Evolutionary conservation across 2,113 vertebrate species (phyloP).

Genomic region (Alexandromys fortis): DNA sequence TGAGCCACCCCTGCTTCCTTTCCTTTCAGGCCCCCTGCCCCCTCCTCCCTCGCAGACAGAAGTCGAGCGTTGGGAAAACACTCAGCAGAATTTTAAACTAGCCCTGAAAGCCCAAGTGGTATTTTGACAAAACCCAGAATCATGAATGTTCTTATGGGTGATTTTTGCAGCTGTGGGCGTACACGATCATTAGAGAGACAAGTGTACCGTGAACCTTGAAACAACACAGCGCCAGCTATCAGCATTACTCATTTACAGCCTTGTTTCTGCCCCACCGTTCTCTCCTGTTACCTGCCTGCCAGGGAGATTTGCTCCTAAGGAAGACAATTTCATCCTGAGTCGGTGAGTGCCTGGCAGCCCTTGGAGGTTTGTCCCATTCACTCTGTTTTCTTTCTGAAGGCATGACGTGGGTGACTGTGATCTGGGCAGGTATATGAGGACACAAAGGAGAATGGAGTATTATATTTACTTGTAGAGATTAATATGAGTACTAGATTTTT

Average conservation of each 20-base stretch:
- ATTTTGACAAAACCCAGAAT: background rate
- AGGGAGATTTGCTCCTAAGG: slow-evolving; percentile 11
- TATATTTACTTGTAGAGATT: background rate
- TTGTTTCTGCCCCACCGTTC: background rate
- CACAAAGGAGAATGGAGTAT: background rate
- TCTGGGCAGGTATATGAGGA: background rate
- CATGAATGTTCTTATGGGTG: background rate
- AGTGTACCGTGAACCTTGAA: slow-evolving; percentile 9
- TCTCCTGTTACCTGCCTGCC: background rate
- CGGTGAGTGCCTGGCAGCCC: background rate
- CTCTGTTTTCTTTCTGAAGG: background rate
- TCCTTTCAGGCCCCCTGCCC: background rate
- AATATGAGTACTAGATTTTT: background rate
- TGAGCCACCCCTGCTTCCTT: background rate
- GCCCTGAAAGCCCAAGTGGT: too few species aligned
- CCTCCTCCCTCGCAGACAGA: background rate
- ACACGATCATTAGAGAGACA: background rate
- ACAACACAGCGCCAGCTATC: background rate
- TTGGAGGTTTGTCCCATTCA: background rate
- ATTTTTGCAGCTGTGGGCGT: background rate
- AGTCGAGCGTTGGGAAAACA: background rate
- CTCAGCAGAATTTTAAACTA: background rate
- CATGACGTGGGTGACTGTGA: background rate
- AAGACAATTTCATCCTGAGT: slow-evolving; percentile 56
- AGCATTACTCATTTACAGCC: slow-evolving; percentile 54